phyloP scores from a whole-genome alignment of 2,888 invertebrate species.

The Drosophila prostipennis region DNA sequence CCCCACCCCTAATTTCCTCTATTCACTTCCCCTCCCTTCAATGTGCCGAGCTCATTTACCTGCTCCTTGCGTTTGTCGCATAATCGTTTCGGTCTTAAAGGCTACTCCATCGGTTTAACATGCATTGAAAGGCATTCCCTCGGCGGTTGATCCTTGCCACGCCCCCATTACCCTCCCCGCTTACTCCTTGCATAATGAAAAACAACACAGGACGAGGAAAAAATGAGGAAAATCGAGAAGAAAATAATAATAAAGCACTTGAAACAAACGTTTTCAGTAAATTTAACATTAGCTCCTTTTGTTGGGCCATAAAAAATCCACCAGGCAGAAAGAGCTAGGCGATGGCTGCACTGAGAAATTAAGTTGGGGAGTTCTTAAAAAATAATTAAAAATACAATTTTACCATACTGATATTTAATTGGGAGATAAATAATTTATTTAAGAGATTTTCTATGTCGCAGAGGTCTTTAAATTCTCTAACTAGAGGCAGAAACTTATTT shows the following conservation, averaged over 20 bases:
- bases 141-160: slow-evolving; percentile 19
- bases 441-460: no score
- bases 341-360: slow-evolving; percentile 5
- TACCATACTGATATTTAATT: no score
- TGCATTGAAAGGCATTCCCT: slow-evolving; percentile 53
- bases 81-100: slow-evolving; percentile 61
- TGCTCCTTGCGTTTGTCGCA: slow-evolving; percentile 63
- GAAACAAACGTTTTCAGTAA: slow-evolving; percentile 80
- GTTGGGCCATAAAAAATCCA: slow-evolving; percentile 69
- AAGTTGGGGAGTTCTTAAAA: not conserved
- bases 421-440: no score
- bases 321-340: slow-evolving; percentile 22
- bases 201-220: slow-evolving; percentile 9
- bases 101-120: slow-evolving; percentile 53
- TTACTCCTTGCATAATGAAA: slow-evolving; percentile 48
- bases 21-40: not conserved
- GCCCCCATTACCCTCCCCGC: not conserved
- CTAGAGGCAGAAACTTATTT: no score
- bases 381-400: no score
- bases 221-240: slow-evolving; percentile 47
- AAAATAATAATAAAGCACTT: slow-evolving; percentile 79
- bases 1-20: slow-evolving; percentile 6
- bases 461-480: no score
- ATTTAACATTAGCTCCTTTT: slow-evolving; percentile 78
- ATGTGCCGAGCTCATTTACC: slow-evolving; percentile 58